A percentile compares a stretch with the other conserved stretches of the same genome.
phyloP scores from a whole-genome alignment of 2,888 invertebrate species.

The Vandiemenella viatica region DNA sequence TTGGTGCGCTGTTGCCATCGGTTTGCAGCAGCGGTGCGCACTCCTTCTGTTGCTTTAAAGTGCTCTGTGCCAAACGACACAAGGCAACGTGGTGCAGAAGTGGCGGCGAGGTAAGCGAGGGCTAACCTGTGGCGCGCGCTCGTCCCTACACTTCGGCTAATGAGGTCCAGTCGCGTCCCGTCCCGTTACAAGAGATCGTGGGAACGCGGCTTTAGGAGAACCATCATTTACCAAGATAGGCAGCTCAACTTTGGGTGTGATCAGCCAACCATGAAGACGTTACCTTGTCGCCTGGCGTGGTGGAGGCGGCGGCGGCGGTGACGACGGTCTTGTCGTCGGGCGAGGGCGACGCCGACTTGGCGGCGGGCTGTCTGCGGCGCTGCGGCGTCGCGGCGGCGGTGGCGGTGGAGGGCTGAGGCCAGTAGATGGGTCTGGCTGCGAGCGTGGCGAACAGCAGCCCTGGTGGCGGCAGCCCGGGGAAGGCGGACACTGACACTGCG shows the following conservation, averaged over 20 bases:
- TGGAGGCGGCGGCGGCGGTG: neutral
- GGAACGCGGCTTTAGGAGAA: neutral
- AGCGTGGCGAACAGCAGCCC: constrained; percentile 5
- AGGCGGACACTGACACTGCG: constrained; percentile 2
- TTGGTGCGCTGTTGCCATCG: no score
- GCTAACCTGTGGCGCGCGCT: no score
- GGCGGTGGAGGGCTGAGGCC: neutral
- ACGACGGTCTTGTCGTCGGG: neutral
- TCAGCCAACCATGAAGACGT: no score
- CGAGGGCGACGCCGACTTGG: neutral
- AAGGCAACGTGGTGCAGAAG: no score
- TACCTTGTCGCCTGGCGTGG: no score
- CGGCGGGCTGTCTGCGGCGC: neutral
- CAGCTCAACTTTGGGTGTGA: no score
- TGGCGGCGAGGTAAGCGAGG: no score
- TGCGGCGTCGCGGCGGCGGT: neutral
- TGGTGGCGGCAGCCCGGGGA: neutral
- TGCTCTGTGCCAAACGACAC: no score
- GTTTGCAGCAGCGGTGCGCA: no score
- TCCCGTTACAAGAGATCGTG: neutral
- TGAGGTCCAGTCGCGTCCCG: no score
- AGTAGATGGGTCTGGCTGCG: constrained; percentile 2
- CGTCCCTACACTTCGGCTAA: no score
- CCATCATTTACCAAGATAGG: neutral
- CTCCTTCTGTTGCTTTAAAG: no score